Conservation (phyloP, 1,140 invertebrate genomes). For the Sitodiplosis mosellana region DNA sequence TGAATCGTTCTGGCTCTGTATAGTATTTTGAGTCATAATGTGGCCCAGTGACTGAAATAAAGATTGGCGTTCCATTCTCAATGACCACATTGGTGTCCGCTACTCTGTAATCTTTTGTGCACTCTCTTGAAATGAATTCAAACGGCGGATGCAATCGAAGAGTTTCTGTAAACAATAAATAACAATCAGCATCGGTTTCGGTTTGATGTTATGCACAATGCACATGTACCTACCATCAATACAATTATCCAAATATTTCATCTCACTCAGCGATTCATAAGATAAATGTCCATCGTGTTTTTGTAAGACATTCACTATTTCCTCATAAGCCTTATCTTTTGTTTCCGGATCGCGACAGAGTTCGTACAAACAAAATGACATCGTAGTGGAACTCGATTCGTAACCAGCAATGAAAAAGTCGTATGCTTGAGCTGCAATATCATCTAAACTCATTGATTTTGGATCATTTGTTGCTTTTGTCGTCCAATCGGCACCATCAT, state of each 20-base stretch:
- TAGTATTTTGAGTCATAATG: background rate
- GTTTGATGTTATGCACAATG: background rate
- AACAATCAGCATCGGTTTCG: background rate
- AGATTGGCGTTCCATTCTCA: background rate
- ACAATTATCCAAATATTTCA: conserved; percentile 18
- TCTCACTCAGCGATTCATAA: conserved; percentile 25
- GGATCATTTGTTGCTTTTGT: conserved; percentile 7
- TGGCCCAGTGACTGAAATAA: background rate
- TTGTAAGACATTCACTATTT: conserved; percentile 23
- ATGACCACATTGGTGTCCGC: background rate
- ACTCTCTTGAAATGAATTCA: too few species aligned
- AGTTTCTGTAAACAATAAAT: conserved; percentile 14
- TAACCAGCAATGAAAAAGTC: conserved; percentile 27
- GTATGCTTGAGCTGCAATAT: conserved; percentile 21
- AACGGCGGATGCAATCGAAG: conserved; percentile 15
- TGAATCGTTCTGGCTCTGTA: too few species aligned
- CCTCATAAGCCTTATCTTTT: conserved; percentile 27
- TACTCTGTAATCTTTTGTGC: background rate
- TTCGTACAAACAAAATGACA: conserved; percentile 28
- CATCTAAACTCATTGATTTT: conserved; percentile 8
- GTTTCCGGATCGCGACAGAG: conserved; percentile 29
- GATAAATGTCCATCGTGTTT: conserved; percentile 22
- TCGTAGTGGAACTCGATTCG: conserved; percentile 28
- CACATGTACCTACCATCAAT: conserved; percentile 10
- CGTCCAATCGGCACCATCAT: conserved; percentile 2